These are phyloP conservation scores for Ptilonorhynchus violaceus DNA, from an alignment of 2,113 vertebrate genomes.

Conservation along the genomic window DNA sequence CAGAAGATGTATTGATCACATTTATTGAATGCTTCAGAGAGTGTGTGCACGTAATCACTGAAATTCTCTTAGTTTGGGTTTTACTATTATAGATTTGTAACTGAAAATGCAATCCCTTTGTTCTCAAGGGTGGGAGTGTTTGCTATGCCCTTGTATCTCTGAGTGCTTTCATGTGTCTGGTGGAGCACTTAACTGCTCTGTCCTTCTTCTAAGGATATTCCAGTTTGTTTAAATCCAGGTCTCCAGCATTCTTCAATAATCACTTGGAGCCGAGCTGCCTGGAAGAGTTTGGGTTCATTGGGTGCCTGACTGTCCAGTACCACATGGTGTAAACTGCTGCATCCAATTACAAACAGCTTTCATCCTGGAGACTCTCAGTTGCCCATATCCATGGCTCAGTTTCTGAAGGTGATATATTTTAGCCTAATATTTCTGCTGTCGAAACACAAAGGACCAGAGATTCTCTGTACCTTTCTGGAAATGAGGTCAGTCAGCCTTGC, in stretches of 20 bases:
- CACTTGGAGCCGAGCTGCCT: conserved; percentile 34
- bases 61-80: background rate
- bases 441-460: background rate
- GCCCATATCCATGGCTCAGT: background rate
- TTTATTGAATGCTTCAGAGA: background rate
- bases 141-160: background rate
- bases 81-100: background rate
- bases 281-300: background rate
- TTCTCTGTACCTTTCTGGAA: background rate
- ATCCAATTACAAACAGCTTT: background rate
- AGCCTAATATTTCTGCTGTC: background rate
- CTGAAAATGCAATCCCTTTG: background rate
- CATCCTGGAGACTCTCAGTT: background rate
- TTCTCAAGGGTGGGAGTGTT: background rate
- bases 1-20: background rate
- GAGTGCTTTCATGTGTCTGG: background rate
- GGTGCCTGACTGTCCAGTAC: background rate
- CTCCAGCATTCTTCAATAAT: conserved; percentile 41
- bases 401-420: background rate
- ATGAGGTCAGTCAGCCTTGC: background rate
- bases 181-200: background rate
- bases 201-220: background rate
- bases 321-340: background rate
- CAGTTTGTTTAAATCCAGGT: background rate
- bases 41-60: too few relatives aligned